A percentile compares a stretch with the other conserved stretches of the same genome.
phyloP scores from a whole-genome alignment of 2,888 invertebrate genomes.

The Meghimatium bilineatum region DNA sequence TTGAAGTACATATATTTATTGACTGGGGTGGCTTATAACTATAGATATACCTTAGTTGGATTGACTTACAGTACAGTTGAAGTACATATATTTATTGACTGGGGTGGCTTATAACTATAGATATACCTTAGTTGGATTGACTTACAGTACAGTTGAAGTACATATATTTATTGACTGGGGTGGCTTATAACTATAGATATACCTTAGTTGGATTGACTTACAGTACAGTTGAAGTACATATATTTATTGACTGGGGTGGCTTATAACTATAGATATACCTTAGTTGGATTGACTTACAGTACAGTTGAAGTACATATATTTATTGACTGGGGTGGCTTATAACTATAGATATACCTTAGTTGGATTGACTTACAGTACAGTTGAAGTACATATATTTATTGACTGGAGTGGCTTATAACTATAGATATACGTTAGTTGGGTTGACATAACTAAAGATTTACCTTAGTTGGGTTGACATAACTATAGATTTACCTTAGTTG shows the following conservation, averaged over 20 bases:
- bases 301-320: too few relatives aligned
- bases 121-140: neutral
- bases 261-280: constrained; percentile 79
- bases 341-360: constrained; percentile 77
- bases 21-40: neutral
- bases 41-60: neutral
- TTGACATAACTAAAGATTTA: constrained; percentile 58
- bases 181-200: constrained; percentile 80
- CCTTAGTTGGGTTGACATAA: constrained; percentile 75
- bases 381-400: constrained; percentile 78
- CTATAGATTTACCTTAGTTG: constrained; percentile 63
- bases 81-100: neutral
- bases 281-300: neutral
- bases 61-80: neutral
- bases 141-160: neutral
- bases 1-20: neutral
- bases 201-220: neutral
- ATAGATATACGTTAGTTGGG: constrained; percentile 55
- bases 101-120: neutral
- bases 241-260: constrained; percentile 81
- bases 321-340: constrained; percentile 83
- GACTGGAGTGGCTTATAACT: constrained; percentile 82
- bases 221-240: too few relatives aligned
- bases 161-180: constrained; percentile 80
- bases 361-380: neutral